Evolutionary conservation across 2,888 invertebrate genomes (phyloP).

Genomic region (Hecatera dysodea): DNA sequence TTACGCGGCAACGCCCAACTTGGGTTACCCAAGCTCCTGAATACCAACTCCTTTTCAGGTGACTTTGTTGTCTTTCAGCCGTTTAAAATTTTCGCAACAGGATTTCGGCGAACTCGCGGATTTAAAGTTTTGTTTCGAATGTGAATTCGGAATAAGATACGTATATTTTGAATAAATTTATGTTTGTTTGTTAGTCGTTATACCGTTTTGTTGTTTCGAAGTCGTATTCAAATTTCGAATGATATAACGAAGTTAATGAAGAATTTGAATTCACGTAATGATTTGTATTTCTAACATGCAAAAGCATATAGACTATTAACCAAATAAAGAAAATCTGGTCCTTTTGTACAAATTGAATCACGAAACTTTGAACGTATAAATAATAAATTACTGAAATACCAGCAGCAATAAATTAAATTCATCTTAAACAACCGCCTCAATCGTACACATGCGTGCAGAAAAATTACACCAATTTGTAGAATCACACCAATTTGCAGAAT

Average conservation of each 20-base stretch:
- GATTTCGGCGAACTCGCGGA: conserved; percentile 78
- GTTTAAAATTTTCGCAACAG: conserved; percentile 81
- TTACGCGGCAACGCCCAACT: conserved; percentile 85
- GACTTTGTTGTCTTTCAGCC: conserved; percentile 79
- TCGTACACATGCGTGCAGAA: conserved; percentile 38
- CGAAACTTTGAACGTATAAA: conserved; percentile 3
- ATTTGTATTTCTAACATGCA: conserved; percentile 30
- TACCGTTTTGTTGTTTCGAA: conserved; percentile 63
- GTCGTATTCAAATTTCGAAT: conserved; percentile 62
- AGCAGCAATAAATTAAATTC: conserved; percentile 7
- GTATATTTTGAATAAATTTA: conserved; percentile 74
- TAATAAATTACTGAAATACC: background rate
- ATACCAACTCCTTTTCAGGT: conserved; percentile 86
- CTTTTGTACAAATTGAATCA: conserved; percentile 7
- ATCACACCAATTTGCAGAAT: conserved; percentile 51
- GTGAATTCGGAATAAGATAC: conserved; percentile 71
- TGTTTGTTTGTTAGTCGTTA: conserved; percentile 68
- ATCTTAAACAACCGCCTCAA: background rate
- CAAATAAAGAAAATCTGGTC: background rate
- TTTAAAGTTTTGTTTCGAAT: conserved; percentile 83
- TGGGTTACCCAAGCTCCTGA: conserved; percentile 82
- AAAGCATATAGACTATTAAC: background rate
- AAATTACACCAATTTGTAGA: conserved; percentile 55
- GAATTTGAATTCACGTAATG: conserved; percentile 54
- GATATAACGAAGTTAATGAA: conserved; percentile 56